Percentiles rank a stretch among this genome's conserved stretches.
Conservation (phyloP, 2,888 invertebrate genomes). For the Halictus ligatus region DNA sequence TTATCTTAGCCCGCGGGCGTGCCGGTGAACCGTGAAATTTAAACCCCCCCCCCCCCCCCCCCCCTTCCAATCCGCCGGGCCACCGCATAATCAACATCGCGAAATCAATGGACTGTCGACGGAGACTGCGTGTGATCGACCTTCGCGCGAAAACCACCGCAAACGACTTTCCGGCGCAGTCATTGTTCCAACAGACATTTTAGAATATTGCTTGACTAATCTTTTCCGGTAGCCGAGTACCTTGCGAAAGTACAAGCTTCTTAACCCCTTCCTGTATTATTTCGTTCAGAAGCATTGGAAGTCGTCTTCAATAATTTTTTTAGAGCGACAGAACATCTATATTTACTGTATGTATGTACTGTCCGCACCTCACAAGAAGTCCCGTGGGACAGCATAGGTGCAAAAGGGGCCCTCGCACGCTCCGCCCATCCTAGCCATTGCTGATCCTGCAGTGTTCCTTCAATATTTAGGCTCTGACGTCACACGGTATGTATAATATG, state of each 20-base stretch:
- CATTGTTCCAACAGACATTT: not conserved
- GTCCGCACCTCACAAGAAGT: no score
- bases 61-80: constrained; percentile 18
- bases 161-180: not conserved
- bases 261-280: not conserved
- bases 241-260: not conserved
- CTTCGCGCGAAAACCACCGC: not conserved
- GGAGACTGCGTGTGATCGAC: constrained; percentile 43
- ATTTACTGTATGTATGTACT: no score
- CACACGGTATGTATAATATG: no score
- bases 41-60: constrained; percentile 56
- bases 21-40: constrained; percentile 68
- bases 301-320: no score
- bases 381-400: no score
- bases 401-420: no score
- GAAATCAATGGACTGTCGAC: constrained; percentile 66
- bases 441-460: no score
- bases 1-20: constrained; percentile 61
- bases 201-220: not conserved
- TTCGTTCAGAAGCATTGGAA: not conserved
- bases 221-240: no score
- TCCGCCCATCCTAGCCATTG: no score
- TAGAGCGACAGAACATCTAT: no score
- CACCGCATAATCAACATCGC: constrained; percentile 69
- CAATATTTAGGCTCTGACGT: no score